phyloP scores from a whole-genome alignment of 2,888 invertebrate genomes.

The Morpho deidamia region DNA sequence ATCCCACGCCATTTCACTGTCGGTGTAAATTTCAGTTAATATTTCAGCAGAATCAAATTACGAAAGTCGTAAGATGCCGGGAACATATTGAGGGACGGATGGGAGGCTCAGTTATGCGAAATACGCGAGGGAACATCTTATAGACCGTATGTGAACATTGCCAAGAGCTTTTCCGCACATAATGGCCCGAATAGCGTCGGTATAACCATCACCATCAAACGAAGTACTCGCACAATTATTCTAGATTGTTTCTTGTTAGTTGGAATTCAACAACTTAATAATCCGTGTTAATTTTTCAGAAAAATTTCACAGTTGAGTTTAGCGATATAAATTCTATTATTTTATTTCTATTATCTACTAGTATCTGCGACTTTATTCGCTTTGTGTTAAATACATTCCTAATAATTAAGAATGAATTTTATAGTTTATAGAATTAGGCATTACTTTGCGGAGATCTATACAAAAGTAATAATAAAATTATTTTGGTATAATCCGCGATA shows the following conservation, averaged over 20 bases:
- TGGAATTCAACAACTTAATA: neutral
- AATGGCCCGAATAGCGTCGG: slow-evolving; percentile 36
- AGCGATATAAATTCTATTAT: too few species aligned
- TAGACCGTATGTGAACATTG: slow-evolving; percentile 54
- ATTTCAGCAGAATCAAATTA: slow-evolving; percentile 70
- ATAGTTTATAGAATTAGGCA: too few species aligned
- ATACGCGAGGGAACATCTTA: slow-evolving; percentile 52
- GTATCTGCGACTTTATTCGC: too few species aligned
- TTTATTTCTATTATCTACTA: too few species aligned
- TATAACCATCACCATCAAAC: neutral
- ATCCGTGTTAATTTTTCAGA: too few species aligned
- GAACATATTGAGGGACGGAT: slow-evolving; percentile 59
- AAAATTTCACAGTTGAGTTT: too few species aligned
- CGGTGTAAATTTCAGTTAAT: slow-evolving; percentile 57
- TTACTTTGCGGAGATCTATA: too few species aligned
- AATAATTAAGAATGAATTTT: too few species aligned
- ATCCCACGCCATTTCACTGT: slow-evolving; percentile 44
- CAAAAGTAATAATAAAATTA: too few species aligned
- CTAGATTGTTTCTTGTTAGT: neutral
- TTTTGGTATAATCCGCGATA: too few species aligned
- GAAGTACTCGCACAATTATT: slow-evolving; percentile 1
- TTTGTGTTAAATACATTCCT: too few species aligned
- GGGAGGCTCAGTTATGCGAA: slow-evolving; percentile 36
- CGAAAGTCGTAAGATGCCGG: slow-evolving; percentile 51
- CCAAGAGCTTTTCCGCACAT: slow-evolving; percentile 54